Percentiles rank a stretch among this genome's conserved stretches.
These are phyloP conservation scores for Adineta ricciae DNA, from an alignment of 2,888 invertebrate genomes.

Conservation along the genomic window DNA sequence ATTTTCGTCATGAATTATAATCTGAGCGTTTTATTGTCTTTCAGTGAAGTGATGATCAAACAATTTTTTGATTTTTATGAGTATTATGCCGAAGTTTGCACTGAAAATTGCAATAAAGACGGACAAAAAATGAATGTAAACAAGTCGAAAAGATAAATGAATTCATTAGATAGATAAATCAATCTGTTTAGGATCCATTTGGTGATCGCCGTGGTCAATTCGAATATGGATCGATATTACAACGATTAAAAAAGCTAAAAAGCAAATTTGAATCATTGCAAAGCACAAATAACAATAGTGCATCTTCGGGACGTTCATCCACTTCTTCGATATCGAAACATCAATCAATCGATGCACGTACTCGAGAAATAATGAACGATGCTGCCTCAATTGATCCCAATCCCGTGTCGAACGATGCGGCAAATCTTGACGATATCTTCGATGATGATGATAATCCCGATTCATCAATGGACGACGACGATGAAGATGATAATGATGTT, in stretches of 20 bases:
- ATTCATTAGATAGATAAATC: not conserved
- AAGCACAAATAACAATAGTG: not conserved
- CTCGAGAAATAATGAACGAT: not conserved
- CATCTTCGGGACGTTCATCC: not conserved
- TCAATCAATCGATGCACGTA: not conserved
- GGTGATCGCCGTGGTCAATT: not conserved
- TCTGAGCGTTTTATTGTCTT: slow-evolving; percentile 33
- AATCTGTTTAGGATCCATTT: not conserved
- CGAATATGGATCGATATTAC: not conserved
- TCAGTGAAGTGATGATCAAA: slow-evolving; percentile 54
- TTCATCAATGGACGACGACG: not conserved
- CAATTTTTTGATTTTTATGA: slow-evolving; percentile 55
- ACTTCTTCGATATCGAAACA: not conserved
- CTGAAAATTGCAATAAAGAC: slow-evolving; percentile 43
- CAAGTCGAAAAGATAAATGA: not conserved
- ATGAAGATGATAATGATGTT: not conserved
- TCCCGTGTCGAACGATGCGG: not conserved
- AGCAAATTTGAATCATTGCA: not conserved
- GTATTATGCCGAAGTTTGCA: slow-evolving; percentile 52
- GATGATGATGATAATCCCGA: not conserved
- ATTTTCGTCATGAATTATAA: not conserved
- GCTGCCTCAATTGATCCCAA: not conserved
- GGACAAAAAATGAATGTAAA: not conserved
- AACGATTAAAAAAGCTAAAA: not conserved
- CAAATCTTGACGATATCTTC: not conserved